Evolutionary conservation across 2,113 vertebrate species (phyloP).

Genomic region (Planiliza haematocheilus): DNA sequence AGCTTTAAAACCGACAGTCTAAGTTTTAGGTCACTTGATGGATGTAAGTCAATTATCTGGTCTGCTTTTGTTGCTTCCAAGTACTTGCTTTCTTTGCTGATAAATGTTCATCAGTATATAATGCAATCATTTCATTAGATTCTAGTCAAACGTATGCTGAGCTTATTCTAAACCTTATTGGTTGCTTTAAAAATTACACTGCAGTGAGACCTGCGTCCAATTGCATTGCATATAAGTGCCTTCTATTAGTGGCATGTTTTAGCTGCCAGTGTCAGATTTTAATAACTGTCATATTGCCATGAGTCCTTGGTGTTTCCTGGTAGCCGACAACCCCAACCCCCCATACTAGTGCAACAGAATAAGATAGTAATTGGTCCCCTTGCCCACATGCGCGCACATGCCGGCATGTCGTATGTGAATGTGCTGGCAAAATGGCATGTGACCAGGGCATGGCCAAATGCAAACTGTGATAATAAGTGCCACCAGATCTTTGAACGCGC

Average conservation of each 20-base stretch:
- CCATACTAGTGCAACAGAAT: constrained; percentile 18
- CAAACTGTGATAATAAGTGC: constrained; percentile 56
- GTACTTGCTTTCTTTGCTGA: no score
- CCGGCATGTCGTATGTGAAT: constrained; percentile 16
- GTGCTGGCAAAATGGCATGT: constrained; percentile 12
- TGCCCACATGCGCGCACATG: constrained; percentile 25
- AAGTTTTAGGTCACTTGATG: no score
- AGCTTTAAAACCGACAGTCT: no score
- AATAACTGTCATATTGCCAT: constrained; percentile 51
- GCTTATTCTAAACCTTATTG: not conserved
- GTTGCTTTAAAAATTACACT: constrained; percentile 10
- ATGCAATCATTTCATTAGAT: not conserved
- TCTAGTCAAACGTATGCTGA: not conserved
- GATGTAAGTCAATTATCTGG: no score
- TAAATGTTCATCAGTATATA: not conserved
- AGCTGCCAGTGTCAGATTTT: constrained; percentile 12
- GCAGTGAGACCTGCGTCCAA: not conserved
- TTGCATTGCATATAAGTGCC: constrained; percentile 17
- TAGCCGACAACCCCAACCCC: constrained; percentile 51
- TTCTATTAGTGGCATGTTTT: not conserved
- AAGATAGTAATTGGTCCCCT: constrained; percentile 55
- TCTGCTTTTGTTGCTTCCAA: no score
- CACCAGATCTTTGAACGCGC: constrained; percentile 41
- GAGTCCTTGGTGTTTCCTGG: constrained; percentile 21
- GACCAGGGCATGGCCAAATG: constrained; percentile 27